phyloP scores from a whole-genome alignment of 2,888 invertebrate species.

The Spodoptera exigua region DNA sequence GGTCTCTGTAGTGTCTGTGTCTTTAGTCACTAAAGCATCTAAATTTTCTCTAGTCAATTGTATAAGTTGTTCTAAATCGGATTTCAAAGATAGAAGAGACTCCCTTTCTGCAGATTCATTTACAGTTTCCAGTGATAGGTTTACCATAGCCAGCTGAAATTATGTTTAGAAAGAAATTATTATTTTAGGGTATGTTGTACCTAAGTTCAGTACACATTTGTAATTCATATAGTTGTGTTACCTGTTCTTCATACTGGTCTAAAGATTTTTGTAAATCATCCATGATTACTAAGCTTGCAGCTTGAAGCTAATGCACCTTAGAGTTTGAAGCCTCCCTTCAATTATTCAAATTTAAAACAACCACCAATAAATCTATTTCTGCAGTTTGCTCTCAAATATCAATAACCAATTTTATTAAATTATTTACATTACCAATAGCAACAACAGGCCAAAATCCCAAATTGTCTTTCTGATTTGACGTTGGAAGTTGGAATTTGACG shows the following conservation, averaged over 20 bases:
- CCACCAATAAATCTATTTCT: too few relatives aligned
- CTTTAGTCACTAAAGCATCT: slow-evolving; percentile 64
- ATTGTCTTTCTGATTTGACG: too few relatives aligned
- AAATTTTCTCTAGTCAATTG: slow-evolving; percentile 91
- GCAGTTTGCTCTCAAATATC: too few relatives aligned
- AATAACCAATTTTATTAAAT: too few relatives aligned
- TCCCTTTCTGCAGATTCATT: slow-evolving; percentile 85
- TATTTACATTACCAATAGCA: too few relatives aligned
- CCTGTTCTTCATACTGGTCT: slow-evolving; percentile 82
- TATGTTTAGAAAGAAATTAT: slow-evolving; percentile 29
- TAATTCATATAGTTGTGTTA: slow-evolving; percentile 38
- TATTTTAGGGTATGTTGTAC: slow-evolving; percentile 1
- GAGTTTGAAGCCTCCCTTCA: too few relatives aligned
- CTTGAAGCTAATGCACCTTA: too few relatives aligned
- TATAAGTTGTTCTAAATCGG: slow-evolving; percentile 91
- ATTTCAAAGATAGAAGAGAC: slow-evolving; percentile 89
- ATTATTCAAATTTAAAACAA: too few relatives aligned
- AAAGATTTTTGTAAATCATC: slow-evolving; percentile 78
- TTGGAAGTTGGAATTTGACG: too few relatives aligned
- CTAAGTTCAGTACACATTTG: too few relatives aligned
- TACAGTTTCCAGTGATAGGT: slow-evolving; percentile 87
- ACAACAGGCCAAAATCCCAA: too few relatives aligned
- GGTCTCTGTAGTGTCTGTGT: slow-evolving; percentile 27
- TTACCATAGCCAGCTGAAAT: slow-evolving; percentile 90
- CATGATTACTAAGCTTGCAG: slow-evolving; percentile 58